These are phyloP conservation scores for Pentalonia nigronervosa DNA, from an alignment of 1,140 invertebrate genomes.

Conservation along the genomic window DNA sequence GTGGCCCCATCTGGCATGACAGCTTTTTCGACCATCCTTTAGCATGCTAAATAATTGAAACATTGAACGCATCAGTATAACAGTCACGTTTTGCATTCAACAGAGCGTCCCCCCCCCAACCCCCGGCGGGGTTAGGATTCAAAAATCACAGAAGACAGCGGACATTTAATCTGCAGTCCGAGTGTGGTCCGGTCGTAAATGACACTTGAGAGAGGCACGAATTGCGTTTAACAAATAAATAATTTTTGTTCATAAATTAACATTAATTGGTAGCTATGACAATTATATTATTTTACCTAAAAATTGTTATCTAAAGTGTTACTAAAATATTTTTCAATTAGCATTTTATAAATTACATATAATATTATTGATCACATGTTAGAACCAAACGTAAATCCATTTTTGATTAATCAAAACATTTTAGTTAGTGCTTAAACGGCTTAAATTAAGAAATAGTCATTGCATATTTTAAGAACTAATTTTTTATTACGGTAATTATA, in stretches of 20 bases:
- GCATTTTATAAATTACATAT: background rate
- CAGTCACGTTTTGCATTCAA: conserved; percentile 56
- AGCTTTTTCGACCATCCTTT: conserved; percentile 55
- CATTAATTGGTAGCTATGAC: background rate
- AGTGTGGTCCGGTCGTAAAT: background rate
- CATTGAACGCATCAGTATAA: conserved; percentile 51
- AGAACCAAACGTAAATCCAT: background rate
- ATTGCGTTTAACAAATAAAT: background rate
- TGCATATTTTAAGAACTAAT: no score
- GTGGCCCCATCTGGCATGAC: conserved; percentile 49
- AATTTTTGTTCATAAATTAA: background rate
- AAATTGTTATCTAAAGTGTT: background rate
- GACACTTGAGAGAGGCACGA: conserved; percentile 20
- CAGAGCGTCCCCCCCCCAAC: background rate
- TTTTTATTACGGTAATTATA: no score
- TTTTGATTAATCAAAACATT: background rate
- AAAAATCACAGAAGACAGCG: conserved; percentile 43
- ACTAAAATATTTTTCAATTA: background rate
- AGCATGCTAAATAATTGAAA: conserved; percentile 56
- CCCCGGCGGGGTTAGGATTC: background rate
- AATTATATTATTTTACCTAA: background rate
- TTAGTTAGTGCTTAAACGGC: background rate
- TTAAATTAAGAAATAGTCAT: background rate
- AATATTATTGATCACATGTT: background rate
- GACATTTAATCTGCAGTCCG: conserved; percentile 1